Evolutionary conservation across 1,140 invertebrate species (phyloP).

Genomic region (Zeugodacus cucurbitae): DNA sequence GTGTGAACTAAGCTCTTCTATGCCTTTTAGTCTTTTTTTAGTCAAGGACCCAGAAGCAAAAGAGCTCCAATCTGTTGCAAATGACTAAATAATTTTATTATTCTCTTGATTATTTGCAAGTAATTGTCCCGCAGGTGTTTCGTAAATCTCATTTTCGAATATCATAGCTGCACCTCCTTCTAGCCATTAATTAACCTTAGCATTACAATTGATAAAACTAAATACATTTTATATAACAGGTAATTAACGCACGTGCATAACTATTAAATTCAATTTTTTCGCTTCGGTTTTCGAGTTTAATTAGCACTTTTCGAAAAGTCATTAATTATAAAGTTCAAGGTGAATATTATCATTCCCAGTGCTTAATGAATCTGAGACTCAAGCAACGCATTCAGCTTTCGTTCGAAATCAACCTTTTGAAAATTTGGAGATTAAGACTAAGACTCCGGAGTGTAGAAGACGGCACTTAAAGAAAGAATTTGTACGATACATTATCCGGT

Average conservation of each 20-base stretch:
- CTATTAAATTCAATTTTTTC: background rate
- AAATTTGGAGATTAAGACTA: too few species aligned
- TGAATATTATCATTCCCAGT: too few species aligned
- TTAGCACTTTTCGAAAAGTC: background rate
- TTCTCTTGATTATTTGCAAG: background rate
- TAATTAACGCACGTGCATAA: background rate
- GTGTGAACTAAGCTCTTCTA: background rate
- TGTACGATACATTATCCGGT: too few species aligned
- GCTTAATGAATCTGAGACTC: too few species aligned
- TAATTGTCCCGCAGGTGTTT: background rate
- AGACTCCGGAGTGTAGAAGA: too few species aligned
- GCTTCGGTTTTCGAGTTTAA: background rate
- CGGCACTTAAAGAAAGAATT: too few species aligned
- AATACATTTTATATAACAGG: background rate
- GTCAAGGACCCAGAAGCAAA: too few species aligned
- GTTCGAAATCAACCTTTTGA: too few species aligned
- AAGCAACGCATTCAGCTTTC: too few species aligned
- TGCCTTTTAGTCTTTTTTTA: too few species aligned
- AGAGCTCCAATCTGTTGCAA: too few species aligned
- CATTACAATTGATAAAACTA: background rate
- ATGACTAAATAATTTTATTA: too few species aligned
- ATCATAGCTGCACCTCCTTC: background rate
- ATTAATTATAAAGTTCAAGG: background rate
- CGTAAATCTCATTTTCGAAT: background rate
- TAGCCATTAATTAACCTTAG: background rate